Base-by-base conservation (phyloP, 1,140 invertebrate genomes). In the Penaeus indicus region DNA sequence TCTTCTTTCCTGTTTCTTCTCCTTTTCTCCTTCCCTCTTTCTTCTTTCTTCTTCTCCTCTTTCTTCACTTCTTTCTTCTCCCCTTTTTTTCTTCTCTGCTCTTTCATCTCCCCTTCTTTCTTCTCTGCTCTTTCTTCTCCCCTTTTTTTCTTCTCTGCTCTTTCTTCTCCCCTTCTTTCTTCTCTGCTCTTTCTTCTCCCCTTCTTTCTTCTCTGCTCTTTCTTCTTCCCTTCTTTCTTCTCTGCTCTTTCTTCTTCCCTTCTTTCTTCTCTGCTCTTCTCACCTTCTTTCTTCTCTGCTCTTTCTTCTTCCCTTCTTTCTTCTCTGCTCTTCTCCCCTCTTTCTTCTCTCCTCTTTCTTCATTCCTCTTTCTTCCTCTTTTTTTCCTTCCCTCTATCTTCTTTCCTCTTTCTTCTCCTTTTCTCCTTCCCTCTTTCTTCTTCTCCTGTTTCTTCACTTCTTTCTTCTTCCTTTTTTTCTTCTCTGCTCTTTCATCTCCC, bases 11-110 rank as follows among this genome's bases (percentile, higher is more conserved):
- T n/a, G n/a, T n/a, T n/a, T n/a, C n/a, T n/a, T n/a, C n/a, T n/a
- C n/a, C n/a, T n/a, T n/a, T n/a, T n/a, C n/a, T n/a, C n/a, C n/a
- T n/a, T n/a, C n/a, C n/a, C n/a, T n/a, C n/a, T n/a, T n/a, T n/a
- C n/a, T n/a, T n/a, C n/a, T n/a, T n/a, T n/a, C 79, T 81, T 32
- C 79, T 81, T 32, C 79, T 61, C n/a, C 47, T 61, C 22, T 60
- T 81, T 54, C 79, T 61, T n/a, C 79, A 60, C 22, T n/a, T 81
- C 22, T 60, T 81, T 22, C 77, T 79, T 22, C 16, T 10, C 69
- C 54, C 18, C 54, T 47, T 4, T 79, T 38, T 47, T n/a, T 79
- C 42, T 7, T 79, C 1, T 25, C 18, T 78, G 22, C 32, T 78
- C 32, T 19, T 78, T 21, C n/a, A 8, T 78, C n/a, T 2, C 27